A percentile compares a stretch with the other conserved stretches of the same genome.
Conservation (phyloP, 2,888 invertebrate genomes). For the Glaucopsyche alexis region DNA sequence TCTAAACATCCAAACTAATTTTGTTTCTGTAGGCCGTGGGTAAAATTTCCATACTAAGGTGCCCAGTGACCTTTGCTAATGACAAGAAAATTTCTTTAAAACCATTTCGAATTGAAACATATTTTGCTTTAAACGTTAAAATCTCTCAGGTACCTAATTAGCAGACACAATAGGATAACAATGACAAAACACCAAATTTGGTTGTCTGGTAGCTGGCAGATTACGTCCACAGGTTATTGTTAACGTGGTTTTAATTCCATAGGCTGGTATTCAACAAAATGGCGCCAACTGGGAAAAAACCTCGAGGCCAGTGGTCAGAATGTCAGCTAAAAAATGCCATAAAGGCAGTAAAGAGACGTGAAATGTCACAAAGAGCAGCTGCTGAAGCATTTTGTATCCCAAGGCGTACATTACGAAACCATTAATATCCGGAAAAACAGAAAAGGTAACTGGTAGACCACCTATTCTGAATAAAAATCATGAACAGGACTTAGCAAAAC, state of each 20-base stretch:
- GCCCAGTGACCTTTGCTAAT: not conserved
- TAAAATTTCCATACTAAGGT: no score
- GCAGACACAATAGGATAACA: slow-evolving; percentile 1
- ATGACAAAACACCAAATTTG: slow-evolving; percentile 1
- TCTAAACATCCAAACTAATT: no score
- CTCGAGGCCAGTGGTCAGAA: not conserved
- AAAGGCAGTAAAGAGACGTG: not conserved
- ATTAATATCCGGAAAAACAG: not conserved
- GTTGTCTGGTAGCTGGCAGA: not conserved
- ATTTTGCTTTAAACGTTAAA: slow-evolving; percentile 1
- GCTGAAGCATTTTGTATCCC: slow-evolving; percentile 1
- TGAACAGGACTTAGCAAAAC: slow-evolving; percentile 5
- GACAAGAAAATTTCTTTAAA: slow-evolving; percentile 1
- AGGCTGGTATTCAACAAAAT: slow-evolving; percentile 1
- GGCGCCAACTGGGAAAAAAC: not conserved
- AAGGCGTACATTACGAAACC: not conserved
- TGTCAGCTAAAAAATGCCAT: slow-evolving; percentile 1
- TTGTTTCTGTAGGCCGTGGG: no score
- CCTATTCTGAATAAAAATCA: slow-evolving; percentile 1
- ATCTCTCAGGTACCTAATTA: slow-evolving; percentile 1
- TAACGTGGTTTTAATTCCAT: slow-evolving; percentile 1
- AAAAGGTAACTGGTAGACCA: slow-evolving; percentile 11
- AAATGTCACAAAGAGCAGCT: slow-evolving; percentile 1
- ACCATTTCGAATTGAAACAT: slow-evolving; percentile 1
- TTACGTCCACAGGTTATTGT: not conserved